A percentile compares a stretch with the other conserved stretches of the same genome.
Evolutionary conservation across 2,888 invertebrate genomes (phyloP).

Genomic region (Cyrtodaria siliqua): DNA sequence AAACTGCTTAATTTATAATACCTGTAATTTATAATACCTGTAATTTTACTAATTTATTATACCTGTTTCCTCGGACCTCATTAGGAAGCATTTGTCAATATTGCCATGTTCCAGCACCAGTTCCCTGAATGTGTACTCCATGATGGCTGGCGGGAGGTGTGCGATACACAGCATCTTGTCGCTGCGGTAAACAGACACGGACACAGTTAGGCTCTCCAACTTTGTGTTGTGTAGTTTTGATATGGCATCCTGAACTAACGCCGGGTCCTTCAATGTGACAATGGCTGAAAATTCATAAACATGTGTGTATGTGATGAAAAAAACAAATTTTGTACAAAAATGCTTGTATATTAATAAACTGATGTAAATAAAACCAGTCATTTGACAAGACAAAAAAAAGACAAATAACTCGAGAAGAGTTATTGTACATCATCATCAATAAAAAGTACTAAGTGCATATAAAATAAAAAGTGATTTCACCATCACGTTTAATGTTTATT

Average conservation of each 20-base stretch:
- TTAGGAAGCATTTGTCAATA: slow-evolving; percentile 87
- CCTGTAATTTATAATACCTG: no score
- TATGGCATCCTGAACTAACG: slow-evolving; percentile 76
- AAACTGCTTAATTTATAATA: no score
- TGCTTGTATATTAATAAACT: no score
- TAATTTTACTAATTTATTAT: no score
- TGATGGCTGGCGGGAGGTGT: slow-evolving; percentile 86
- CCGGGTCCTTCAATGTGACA: slow-evolving; percentile 78
- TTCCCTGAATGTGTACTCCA: slow-evolving; percentile 86
- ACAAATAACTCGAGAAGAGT: no score
- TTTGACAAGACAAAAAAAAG: no score
- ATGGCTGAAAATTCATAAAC: slow-evolving; percentile 75
- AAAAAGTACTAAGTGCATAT: no score
- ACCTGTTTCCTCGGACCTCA: slow-evolving; percentile 86
- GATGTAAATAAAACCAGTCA: no score
- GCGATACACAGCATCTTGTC: slow-evolving; percentile 87
- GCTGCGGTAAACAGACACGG: slow-evolving; percentile 86
- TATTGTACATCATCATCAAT: no score
- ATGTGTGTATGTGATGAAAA: not conserved
- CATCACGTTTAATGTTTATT: no score
- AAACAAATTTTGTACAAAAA: not conserved
- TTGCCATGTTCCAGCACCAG: slow-evolving; percentile 86
- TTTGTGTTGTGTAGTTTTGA: slow-evolving; percentile 67
- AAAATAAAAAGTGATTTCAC: no score
- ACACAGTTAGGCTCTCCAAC: slow-evolving; percentile 80